Evolutionary conservation across 2,797 vertebrate species (phyloP), one percentile per base, ranked within the genome.

Genomic region (Danio tinwini): DNA sequence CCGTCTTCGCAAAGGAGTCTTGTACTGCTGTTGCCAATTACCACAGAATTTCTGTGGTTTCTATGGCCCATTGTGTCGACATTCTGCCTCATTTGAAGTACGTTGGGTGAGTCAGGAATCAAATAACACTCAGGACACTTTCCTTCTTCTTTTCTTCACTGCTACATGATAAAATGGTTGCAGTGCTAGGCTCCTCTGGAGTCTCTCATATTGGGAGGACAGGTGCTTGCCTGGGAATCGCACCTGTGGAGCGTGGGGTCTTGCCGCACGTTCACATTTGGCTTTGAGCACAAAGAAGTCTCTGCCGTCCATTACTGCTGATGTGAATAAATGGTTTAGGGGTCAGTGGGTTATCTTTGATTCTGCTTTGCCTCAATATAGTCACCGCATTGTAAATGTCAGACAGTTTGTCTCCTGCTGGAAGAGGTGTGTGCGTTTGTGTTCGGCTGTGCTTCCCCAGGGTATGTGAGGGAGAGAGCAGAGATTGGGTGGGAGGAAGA

Each of bases 81-180:
- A 87, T 82, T 83, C 83, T 81, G 89, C 87, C 83, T 88, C 84
- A 87, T 85, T 89, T 88, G 78, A 83, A 89, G 78, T 86, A 78
- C 77, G 85, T 76, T 85, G 80, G 85, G 82, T 85, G 85, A 87
- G 84, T 82, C 83, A 70, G 85, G 85, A 91, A 90, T 86, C 88
- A 17, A 87, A 74, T 59, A 65, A 85, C 82, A 72, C 80, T 70
- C 81, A 50, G 76, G 62, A 64, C 68, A 76, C 62, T 50, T n/a
- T 58, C 55, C 74, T 45, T 63, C n/a, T 37, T 56, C 62, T 69
- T 62, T 73, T 73, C 62, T 59, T 68, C 17, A 49, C 40, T 39
- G 64, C 44, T 45, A 70, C 69, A 69, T 80, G 58, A 21, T 42
- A 52, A 16, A 80, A 47, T 70, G 50, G 16, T 37, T 45, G 52